A percentile compares a stretch with the other conserved stretches of the same genome.
phyloP scores from a whole-genome alignment of 2,113 vertebrate species.

The Chlamydotis undulata region DNA sequence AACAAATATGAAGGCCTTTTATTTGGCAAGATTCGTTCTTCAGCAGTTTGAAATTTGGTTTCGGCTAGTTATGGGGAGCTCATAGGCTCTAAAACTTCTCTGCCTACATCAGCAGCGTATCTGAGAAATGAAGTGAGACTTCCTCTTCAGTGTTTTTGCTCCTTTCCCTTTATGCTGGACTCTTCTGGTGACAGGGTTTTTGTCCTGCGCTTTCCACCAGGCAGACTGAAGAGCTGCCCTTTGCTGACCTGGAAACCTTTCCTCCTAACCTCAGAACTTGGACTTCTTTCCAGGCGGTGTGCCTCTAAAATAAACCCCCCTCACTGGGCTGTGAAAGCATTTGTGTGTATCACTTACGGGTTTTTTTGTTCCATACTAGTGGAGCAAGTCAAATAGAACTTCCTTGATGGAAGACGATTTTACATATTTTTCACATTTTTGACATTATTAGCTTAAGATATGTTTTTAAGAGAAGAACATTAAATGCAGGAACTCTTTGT shows the following conservation, averaged over 20 bases:
- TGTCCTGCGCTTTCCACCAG: neutral
- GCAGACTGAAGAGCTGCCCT: neutral
- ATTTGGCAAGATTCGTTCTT: neutral
- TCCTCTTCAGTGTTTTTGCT: neutral
- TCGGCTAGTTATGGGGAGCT: neutral
- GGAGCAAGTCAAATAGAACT: neutral
- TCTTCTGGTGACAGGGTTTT: neutral
- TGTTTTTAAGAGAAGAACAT: neutral
- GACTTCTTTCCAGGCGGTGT: neutral
- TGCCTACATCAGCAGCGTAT: neutral
- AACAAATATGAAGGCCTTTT: neutral
- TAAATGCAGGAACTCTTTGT: neutral
- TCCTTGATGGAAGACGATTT: neutral
- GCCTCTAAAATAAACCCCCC: neutral
- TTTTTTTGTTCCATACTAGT: neutral
- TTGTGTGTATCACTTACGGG: fast-evolving
- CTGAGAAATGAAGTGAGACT: neutral
- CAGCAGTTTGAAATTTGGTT: neutral
- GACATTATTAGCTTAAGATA: neutral
- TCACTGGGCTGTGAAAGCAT: neutral
- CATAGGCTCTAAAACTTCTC: neutral
- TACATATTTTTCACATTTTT: neutral
- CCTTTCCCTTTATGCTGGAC: neutral
- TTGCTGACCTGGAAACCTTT: neutral
- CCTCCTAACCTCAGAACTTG: neutral